phyloP scores from a whole-genome alignment of 92 coral and sea anemone genomes.

The Bergia sp. region DNA sequence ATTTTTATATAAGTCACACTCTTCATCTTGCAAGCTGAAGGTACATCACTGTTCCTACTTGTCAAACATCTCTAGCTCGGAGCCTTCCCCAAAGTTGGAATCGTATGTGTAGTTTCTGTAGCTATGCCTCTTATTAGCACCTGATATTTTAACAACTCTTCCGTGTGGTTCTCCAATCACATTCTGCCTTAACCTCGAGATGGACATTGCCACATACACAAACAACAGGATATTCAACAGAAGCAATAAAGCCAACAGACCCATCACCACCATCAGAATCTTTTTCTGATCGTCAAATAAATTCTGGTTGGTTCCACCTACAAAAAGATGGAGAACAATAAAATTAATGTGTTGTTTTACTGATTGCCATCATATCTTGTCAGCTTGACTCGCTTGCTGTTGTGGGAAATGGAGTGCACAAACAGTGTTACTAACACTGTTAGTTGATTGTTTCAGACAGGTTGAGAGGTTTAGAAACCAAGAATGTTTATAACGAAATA shows the following conservation, averaged over 20 bases:
- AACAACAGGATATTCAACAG: background rate
- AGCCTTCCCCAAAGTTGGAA: background rate
- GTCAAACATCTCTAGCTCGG: background rate
- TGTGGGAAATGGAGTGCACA: no score
- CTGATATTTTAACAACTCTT: background rate
- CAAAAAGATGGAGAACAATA: background rate
- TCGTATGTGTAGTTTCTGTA: background rate
- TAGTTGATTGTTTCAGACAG: no score
- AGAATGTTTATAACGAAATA: no score
- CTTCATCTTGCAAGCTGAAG: no score
- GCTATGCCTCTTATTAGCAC: background rate
- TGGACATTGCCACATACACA: constrained; percentile 2
- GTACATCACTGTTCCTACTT: no score
- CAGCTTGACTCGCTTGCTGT: no score
- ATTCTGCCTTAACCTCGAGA: background rate
- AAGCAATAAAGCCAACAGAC: background rate
- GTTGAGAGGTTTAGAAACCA: no score
- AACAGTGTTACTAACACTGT: no score
- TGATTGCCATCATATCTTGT: no score
- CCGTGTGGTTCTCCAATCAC: background rate
- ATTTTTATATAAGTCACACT: no score
- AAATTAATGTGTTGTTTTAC: background rate
- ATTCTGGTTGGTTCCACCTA: background rate
- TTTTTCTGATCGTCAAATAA: background rate
- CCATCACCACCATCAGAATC: background rate